Evolutionary conservation across 2,888 invertebrate genomes (phyloP).

Genomic region (Tenthredo mesomela): DNA sequence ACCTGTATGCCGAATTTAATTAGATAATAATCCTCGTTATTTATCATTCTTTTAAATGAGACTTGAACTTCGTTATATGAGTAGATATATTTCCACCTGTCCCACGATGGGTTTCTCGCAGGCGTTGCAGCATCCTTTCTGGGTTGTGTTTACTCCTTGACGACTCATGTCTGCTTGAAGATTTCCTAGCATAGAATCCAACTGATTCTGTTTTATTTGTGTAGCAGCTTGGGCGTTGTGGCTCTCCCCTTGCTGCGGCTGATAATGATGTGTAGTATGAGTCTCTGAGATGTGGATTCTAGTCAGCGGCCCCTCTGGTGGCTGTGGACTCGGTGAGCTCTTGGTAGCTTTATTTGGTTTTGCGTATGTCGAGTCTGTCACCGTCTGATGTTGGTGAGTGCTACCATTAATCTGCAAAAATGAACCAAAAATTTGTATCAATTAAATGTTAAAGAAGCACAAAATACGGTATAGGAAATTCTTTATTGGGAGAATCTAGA

Average conservation of each 20-base stretch:
- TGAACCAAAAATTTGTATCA: background rate
- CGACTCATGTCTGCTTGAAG: slow-evolving; percentile 98
- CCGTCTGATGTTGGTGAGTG: slow-evolving; percentile 83
- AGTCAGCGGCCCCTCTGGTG: slow-evolving; percentile 71
- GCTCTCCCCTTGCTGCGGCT: slow-evolving; percentile 73
- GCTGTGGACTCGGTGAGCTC: slow-evolving; percentile 81
- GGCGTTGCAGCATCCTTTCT: slow-evolving; percentile 99
- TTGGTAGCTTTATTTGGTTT: slow-evolving; percentile 82
- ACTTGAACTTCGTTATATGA: background rate
- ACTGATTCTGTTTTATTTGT: slow-evolving; percentile 82
- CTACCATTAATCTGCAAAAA: slow-evolving; percentile 82
- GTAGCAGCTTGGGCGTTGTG: slow-evolving; percentile 77
- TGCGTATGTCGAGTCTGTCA: slow-evolving; percentile 86
- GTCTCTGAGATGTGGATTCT: slow-evolving; percentile 74
- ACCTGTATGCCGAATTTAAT: slow-evolving; percentile 79
- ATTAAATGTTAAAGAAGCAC: background rate
- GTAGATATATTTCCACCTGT: slow-evolving; percentile 82
- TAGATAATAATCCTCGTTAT: slow-evolving; percentile 9
- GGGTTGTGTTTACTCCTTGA: slow-evolving; percentile 98
- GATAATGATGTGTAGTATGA: slow-evolving; percentile 73
- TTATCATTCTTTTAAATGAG: background rate
- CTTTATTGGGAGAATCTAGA: slow-evolving; percentile 7
- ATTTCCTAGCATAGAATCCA: slow-evolving; percentile 95
- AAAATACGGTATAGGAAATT: background rate
- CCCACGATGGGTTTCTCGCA: slow-evolving; percentile 99